phyloP scores from a whole-genome alignment of 2,113 vertebrate genomes.

The Rhinolophus sinicus region DNA sequence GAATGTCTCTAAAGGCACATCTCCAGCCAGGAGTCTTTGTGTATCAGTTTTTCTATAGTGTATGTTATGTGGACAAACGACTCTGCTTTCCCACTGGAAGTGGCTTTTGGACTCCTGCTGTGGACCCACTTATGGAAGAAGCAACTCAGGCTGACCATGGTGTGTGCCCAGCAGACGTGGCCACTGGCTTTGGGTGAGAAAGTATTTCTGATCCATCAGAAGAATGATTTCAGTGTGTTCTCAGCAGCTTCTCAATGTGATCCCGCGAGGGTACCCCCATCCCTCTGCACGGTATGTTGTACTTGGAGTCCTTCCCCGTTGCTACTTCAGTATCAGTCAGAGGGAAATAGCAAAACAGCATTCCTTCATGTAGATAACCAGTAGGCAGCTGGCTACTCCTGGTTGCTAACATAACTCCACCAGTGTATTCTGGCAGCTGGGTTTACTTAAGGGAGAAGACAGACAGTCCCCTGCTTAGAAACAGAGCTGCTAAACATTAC shows the following conservation, averaged over 20 bases:
- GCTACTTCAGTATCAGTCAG: slow-evolving; percentile 63
- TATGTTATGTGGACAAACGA: not conserved
- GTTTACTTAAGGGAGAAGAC: slow-evolving; percentile 42
- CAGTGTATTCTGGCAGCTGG: slow-evolving; percentile 53
- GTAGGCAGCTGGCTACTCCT: slow-evolving; percentile 59
- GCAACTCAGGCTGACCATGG: slow-evolving; percentile 12
- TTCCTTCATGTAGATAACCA: slow-evolving; percentile 75
- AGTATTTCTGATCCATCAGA: slow-evolving; percentile 30
- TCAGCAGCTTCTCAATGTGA: slow-evolving; percentile 52
- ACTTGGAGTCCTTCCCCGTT: slow-evolving; percentile 67
- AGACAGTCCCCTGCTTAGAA: slow-evolving; percentile 44
- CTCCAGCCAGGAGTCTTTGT: not conserved
- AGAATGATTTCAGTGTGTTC: slow-evolving; percentile 67
- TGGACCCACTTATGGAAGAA: not conserved
- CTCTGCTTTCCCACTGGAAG: not conserved
- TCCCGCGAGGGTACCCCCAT: not conserved
- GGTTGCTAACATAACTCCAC: slow-evolving; percentile 52
- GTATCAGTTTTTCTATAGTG: not conserved
- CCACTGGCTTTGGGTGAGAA: slow-evolving; percentile 34
- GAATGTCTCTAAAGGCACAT: not conserved
- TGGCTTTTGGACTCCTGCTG: not conserved
- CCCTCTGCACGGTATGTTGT: slow-evolving; percentile 15
- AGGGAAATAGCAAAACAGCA: slow-evolving; percentile 67
- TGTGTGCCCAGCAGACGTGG: not conserved
- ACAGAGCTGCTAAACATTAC: not conserved